Base-by-base conservation (phyloP, 2,797 vertebrate species). In the Vireo griseus region DNA sequence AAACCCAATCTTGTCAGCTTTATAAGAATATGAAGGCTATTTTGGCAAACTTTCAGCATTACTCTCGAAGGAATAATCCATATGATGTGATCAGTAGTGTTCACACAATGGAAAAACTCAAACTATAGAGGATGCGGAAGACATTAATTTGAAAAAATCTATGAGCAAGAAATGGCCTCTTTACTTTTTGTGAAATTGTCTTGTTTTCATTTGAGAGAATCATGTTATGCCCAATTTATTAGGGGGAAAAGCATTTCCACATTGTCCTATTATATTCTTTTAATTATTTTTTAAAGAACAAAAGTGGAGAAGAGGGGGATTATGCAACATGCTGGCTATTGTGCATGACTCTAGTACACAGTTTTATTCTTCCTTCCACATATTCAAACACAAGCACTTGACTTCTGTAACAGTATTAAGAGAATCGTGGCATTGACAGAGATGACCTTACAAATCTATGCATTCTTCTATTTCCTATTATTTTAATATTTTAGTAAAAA, bases 181-280 rank as follows among this genome's bases (percentile, higher is more conserved):
- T 72, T 88, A 40, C 37, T 91, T 95, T 73, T 76, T 74, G 29
- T 6, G 3, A 84, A 90, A 73, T 67, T 51, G 79, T 95, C 66
- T 92, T 96, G 88, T 75, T 96, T 92, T 91, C 57, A 91, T 92
- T 90, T 88, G 50, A 80, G 28, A 86, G 11, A 83, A 66, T 76
- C 21, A 44, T 50, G 7, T 17, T 76, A 52, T 77, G 33, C 20
- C 18, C 2, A 33, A 51, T 94, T 93, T 95, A 57, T 77, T 92
- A 48, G 16, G 10, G 10, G 59, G 39, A 33, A 89, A 82, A 88
- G 50, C 13, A 71, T 72, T 80, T 90, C 74, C 68, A 89, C 71
- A 79, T 89, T 85, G 87, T 68, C 45, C 13, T 16, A n/a, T 71
- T 91, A 83, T 51, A n/a, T 20, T 87, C 62, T 82, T 78, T 48